A percentile compares a stretch with the other conserved stretches of the same genome.
Conservation (phyloP, 1,140 invertebrate genomes). For the Drosophila parvula region DNA sequence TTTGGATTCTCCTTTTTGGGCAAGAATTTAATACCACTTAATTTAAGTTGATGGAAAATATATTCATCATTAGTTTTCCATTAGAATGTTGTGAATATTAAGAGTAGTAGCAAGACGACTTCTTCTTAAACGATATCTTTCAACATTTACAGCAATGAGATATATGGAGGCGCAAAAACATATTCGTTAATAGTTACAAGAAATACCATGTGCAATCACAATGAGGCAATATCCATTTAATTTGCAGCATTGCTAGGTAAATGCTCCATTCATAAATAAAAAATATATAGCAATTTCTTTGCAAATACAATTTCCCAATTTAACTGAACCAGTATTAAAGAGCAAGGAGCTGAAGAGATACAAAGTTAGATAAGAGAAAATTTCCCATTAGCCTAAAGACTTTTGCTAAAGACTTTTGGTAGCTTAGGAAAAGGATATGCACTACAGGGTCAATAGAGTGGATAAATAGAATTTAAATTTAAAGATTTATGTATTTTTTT, state of each 20-base stretch:
- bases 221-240: no score
- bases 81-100: no score
- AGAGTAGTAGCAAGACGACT: no score
- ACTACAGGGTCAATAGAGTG: background rate
- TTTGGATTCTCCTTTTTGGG: background rate
- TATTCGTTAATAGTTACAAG: no score
- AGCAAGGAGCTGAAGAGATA: background rate
- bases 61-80: background rate
- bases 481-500: no score
- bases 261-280: slow-evolving; percentile 33
- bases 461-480: background rate
- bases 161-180: no score
- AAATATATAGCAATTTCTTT: background rate
- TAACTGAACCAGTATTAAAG: slow-evolving; percentile 49
- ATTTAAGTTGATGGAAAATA: background rate
- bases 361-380: background rate
- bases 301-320: slow-evolving; percentile 25
- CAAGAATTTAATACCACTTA: slow-evolving; percentile 1
- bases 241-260: no score
- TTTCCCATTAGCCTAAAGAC: background rate
- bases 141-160: no score
- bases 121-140: no score
- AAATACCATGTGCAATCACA: no score
- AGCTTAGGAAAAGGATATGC: background rate
- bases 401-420: background rate